Base-by-base conservation (phyloP, 2,797 vertebrate genomes). In the Sphaeramia orbicularis region DNA sequence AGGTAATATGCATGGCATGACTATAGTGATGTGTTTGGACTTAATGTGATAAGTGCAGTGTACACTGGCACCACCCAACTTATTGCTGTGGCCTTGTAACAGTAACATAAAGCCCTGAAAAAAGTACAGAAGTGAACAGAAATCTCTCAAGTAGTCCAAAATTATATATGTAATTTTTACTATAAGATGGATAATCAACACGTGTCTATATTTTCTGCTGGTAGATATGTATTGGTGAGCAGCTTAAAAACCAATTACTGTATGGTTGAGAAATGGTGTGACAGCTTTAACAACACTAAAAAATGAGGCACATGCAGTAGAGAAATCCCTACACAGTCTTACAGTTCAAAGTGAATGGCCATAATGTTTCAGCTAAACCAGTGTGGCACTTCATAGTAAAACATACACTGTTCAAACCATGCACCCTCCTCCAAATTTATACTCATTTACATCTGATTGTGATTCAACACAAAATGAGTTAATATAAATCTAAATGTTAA, bases 1-100 rank as follows among this genome's bases (percentile, higher is more conserved):
- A 85, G 69, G 74, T 63, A 88, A 83, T 76, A 27, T 58, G 75
- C 40, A 76, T 83, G 76, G 57, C 81, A n/a, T 9, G 62, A 84
- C 27, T 18, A 65, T 30, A 54, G 64, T 74, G 68, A 68, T 65
- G 56, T 76, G 56, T 81, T 72, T 66, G 47, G 64, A 83, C 61
- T 78, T 45, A 45, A 72, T 42, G 41, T 78, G 41, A 76, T 74
- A 80, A 79, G 74, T 74, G 81, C 71, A 83, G 73, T 59, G 55
- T 76, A 69, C 67, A 73, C 58, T 54, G 68, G 74, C 69, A 84
- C 71, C 64, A 47, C 63, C 65, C 58, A 65, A 68, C 10, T 37
- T 76, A 55, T 48, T 68, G 71, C 74, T 74, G 66, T 50, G 66
- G 56, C n/a, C 35, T 51, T 71, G 53, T 56, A 73, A 69, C 60